Evolutionary conservation across 2,888 invertebrate genomes (phyloP), one percentile per base, ranked within the genome.

Genomic region (Lamellibrachia columna): DNA sequence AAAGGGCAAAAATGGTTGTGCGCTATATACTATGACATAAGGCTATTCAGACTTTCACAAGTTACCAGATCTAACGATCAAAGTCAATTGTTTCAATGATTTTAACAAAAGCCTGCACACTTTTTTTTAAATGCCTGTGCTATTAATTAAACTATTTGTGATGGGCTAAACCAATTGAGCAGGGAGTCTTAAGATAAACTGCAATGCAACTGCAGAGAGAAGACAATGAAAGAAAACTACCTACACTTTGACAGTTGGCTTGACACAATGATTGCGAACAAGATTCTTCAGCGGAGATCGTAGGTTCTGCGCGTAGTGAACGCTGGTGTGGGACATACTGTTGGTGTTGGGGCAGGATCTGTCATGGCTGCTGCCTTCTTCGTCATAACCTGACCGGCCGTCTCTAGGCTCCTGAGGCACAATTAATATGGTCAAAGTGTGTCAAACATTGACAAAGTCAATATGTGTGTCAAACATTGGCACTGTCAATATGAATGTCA

Each of bases 301-400:
- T 60, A 99, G 98, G 93, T 98, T 98, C 95, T 98, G 98, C 11
- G 97, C 97, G 94, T 96, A 97, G 93, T 96, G 95, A 15, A 95
- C 94, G 8, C 95, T 95, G 60, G 95, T 95, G 7, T 98, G 98
- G 95, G 98, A 98, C 94, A 98, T 97, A 94, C 98, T 98, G 94
- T 98, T 97, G 75, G 98, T 98, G 96, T 98, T 98, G 11, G 98
- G 98, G 96, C 99, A 99, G 2, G 98, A 98, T 93, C 98, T 97
- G 52, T 96, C 95, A 93, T 95, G 96, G 95, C 98, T 95, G 6
- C 95, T 95, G 3, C 95, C 95, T 1, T 94, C 93, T 52, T 93
- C 94, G 11, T 94, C 93, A 11, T 94, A 91, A 4, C 6, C 22
- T 75, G 75, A 75, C 75, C 75, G 75, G 15, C 75, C 22, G 22